Evolutionary conservation across 2,888 invertebrate genomes (phyloP), one percentile per base, ranked within the genome.

Genomic region (Trisateles emortualis): DNA sequence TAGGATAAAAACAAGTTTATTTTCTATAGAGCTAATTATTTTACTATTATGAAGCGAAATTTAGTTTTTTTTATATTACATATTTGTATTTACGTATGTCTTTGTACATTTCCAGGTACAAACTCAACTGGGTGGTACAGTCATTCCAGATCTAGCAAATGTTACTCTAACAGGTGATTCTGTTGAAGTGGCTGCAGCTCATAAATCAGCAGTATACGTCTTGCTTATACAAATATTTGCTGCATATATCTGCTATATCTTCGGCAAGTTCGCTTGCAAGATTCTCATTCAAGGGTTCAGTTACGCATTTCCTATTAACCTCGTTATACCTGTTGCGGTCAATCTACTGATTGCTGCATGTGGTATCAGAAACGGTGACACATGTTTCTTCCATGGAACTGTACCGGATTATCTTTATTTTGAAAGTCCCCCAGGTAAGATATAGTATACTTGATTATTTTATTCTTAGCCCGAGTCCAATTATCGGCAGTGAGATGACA

Each of bases 251-350:
- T 97, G 97, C 74, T 99, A 98, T 78, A 96, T 98, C 68, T 97
- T 98, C 77, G 98, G 98, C 63, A 99, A 99, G 90, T 98, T 98
- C 70, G 98, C 98, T 2, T 98, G 99, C 91, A 98, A 98, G 91
- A 98, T 99, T 76, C 95, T 98, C 75, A 99, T 99, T 68, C 99
- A 99, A 93, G 97, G 98, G 16, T 98, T 99, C 93, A 98, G 99
- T 81, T 99, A 98, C 81, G 98, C 99, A 0, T 97, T 99, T 72
- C 99, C 99, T 0, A 96, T 99, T 4, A 98, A 97, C 85, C 94
- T 99, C 59, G 97, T 98, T 0, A 97, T 98, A 51, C 99, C 99
- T 0, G 94, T 98, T 10, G 95, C 97, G 0, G 96, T 99, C 16
- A 97, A 98, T 3, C 84, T 98, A 45, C 91, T 98, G 68, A 97